Evolutionary conservation across 2,888 invertebrate genomes (phyloP).

Genomic region (Lysandra bellargus): DNA sequence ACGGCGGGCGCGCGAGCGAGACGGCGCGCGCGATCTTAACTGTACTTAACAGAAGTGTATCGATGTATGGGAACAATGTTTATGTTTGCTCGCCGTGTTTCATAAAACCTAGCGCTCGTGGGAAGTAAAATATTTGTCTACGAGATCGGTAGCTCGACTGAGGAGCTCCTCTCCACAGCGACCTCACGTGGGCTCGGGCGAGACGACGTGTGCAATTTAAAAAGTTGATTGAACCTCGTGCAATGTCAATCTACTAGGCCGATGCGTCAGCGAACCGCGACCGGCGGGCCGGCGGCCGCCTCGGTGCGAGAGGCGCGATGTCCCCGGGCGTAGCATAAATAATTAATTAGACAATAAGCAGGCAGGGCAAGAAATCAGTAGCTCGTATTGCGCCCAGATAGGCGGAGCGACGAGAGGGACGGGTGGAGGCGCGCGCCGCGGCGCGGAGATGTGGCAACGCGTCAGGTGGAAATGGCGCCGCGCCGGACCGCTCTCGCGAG

Average conservation of each 20-base stretch:
- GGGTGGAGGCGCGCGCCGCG: constrained; percentile 68
- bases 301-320: constrained; percentile 63
- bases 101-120: constrained; percentile 11
- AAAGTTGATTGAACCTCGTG: constrained; percentile 72
- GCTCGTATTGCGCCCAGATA: constrained; percentile 76
- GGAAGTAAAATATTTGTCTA: constrained; percentile 26
- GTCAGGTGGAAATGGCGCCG: constrained; percentile 79
- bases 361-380: constrained; percentile 77
- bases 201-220: constrained; percentile 43
- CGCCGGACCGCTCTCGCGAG: constrained; percentile 67
- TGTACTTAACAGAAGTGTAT: constrained; percentile 35
- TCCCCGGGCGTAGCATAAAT: constrained; percentile 75
- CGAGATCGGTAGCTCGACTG: neutral
- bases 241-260: constrained; percentile 62
- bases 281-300: constrained; percentile 49
- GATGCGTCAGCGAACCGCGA: constrained; percentile 65
- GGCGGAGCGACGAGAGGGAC: constrained; percentile 71
- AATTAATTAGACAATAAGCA: constrained; percentile 80
- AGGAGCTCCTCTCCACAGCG: neutral
- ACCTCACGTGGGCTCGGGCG: constrained; percentile 13
- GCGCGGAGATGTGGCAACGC: constrained; percentile 77
- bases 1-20: constrained; percentile 36
- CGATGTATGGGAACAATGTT: constrained; percentile 32
- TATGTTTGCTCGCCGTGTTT: constrained; percentile 22
- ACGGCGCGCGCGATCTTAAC: constrained; percentile 37